phyloP scores from a whole-genome alignment of 1,140 invertebrate genomes.

The Probaryconus sp. region DNA sequence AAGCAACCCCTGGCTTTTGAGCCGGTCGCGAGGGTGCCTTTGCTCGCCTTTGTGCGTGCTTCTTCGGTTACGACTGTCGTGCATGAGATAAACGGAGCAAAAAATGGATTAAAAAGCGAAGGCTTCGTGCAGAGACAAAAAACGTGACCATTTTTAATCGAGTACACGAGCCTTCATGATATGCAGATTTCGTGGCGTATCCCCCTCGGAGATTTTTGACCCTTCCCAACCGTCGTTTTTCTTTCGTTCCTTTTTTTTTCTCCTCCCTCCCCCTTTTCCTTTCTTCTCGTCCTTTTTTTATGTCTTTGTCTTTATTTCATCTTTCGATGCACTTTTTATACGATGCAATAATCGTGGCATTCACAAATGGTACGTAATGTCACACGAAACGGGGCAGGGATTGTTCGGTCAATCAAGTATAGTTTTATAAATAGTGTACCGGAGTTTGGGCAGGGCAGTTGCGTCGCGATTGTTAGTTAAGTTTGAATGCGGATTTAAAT shows the following conservation, averaged over 20 bases:
- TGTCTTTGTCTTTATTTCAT: constrained; percentile 41
- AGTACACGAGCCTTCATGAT: constrained; percentile 58
- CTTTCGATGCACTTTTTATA: constrained; percentile 16
- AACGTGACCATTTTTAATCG: constrained; percentile 62
- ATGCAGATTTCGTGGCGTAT: constrained; percentile 58
- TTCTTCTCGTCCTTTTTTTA: constrained; percentile 30
- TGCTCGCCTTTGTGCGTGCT: constrained; percentile 47
- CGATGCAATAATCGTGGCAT: constrained; percentile 3
- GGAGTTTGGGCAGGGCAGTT: too few relatives aligned
- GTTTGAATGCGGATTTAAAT: too few relatives aligned
- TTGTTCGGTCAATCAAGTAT: constrained; percentile 2
- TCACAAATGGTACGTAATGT: constrained; percentile 17
- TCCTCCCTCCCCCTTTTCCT: not conserved
- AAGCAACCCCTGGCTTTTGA: constrained; percentile 46
- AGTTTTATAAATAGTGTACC: constrained; percentile 7
- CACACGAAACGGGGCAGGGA: constrained; percentile 8
- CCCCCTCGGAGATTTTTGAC: constrained; percentile 52
- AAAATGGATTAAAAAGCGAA: constrained; percentile 62
- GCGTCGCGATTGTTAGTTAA: too few relatives aligned
- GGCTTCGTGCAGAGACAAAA: constrained; percentile 46
- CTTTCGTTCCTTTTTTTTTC: constrained; percentile 31
- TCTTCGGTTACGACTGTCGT: constrained; percentile 59
- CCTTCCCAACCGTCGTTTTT: constrained; percentile 38
- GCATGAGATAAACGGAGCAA: constrained; percentile 57
- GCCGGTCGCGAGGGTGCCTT: constrained; percentile 37